A percentile compares a stretch with the other conserved stretches of the same genome.
These are phyloP conservation scores for Aphodius granarius DNA, from an alignment of 2,888 invertebrate genomes.

Conservation along the genomic window DNA sequence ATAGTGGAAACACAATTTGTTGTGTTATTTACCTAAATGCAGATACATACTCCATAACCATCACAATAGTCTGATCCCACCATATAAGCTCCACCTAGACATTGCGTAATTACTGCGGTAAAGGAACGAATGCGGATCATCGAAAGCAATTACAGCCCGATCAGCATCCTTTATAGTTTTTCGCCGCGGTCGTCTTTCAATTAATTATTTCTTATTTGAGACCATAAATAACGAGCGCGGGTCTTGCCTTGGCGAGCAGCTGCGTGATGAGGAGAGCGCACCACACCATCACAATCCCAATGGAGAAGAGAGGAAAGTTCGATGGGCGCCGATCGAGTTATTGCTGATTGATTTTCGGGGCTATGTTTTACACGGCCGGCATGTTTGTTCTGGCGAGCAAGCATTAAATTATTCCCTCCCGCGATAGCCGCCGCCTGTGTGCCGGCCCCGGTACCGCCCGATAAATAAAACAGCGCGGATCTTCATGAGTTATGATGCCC, in stretches of 20 bases:
- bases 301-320: background rate
- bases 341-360: slow-evolving; percentile 52
- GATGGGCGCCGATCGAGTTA: slow-evolving; percentile 42
- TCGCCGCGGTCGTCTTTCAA: slow-evolving; percentile 14
- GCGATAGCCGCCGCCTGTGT: slow-evolving; percentile 39
- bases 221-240: slow-evolving; percentile 25
- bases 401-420: slow-evolving; percentile 53
- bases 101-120: background rate
- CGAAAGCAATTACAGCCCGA: background rate
- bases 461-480: slow-evolving; percentile 42
- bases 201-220: slow-evolving; percentile 28
- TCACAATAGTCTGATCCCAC: no score
- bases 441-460: slow-evolving; percentile 40
- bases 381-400: slow-evolving; percentile 48
- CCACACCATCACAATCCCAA: background rate
- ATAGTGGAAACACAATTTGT: no score
- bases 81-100: background rate
- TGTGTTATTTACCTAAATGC: no score
- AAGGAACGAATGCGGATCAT: background rate
- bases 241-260: slow-evolving; percentile 36
- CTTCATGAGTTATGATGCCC: slow-evolving; percentile 46
- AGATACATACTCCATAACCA: no score
- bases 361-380: slow-evolving; percentile 51
- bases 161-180: background rate
- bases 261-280: slow-evolving; percentile 40